Evolutionary conservation across 1,140 invertebrate genomes (phyloP), one percentile per base, ranked within the genome.

Genomic region (Anthonomus grandis): DNA sequence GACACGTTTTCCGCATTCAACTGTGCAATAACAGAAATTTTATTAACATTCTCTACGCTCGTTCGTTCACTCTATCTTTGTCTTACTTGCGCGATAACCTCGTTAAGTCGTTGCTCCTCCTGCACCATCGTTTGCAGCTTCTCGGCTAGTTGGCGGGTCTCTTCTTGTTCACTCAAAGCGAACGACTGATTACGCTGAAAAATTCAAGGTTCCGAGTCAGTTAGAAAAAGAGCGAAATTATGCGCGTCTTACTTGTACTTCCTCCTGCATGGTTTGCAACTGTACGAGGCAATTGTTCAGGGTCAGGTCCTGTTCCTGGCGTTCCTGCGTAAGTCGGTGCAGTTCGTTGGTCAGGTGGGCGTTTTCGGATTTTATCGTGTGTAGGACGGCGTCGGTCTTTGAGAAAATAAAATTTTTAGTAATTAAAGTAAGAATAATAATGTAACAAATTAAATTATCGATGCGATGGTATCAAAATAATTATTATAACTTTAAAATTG

Each of bases 121-220:
- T 57, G 31, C 1, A 13, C 31, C 31, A 34, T 12, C 17, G 15
- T 42, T 23, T 60, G n/a, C 49, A 65, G 53, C 69, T 72, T 46
- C 66, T 76, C 71, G 3, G 47, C 23, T 23, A 70, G 63, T 37
- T 69, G 46, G 15, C 51, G 41, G 13, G 23, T 19, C 17, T 45
- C 52, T 19, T 56, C 53, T 17, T 23, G 44, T 8, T 41, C 25
- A 6, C 4, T 22, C 38, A 52, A 27, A 13, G 37, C 50, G 15
- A 27, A 41, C 25, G 6, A 17, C 12, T 52, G 37, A 50, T 78
- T 76, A 39, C 76, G 76, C 58, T 84, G 81, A 60, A 82, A 65
- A 21, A 45, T 39, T 39, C n/a, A n/a, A n/a, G n/a, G n/a, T n/a
- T n/a, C n/a, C n/a, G n/a, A n/a, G n/a, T n/a, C n/a, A 45, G 5